phyloP scores from a whole-genome alignment of 64 coral and sea anemone genomes.

The Pocillopora damicornis region DNA sequence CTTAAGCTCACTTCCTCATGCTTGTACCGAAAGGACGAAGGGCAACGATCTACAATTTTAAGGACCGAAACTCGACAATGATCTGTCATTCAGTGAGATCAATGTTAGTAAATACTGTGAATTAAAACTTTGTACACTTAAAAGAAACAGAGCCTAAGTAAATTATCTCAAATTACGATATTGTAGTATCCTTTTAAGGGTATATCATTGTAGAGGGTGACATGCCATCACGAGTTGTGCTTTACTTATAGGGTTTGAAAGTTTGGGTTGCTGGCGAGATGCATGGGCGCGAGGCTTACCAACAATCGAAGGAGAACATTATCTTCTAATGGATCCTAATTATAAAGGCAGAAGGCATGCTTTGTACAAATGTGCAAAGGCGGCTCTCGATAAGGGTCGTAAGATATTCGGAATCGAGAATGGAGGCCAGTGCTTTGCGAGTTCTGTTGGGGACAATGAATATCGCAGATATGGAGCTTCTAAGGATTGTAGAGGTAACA shows the following conservation, averaged over 20 bases:
- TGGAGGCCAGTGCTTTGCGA: conserved; percentile 95
- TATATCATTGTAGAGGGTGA: no score
- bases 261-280: conserved; percentile 87
- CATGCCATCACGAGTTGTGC: no score
- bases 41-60: no score
- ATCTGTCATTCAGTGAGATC: no score
- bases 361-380: conserved; percentile 76
- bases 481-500: conserved; percentile 67
- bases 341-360: conserved; percentile 81
- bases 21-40: no score
- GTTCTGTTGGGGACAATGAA: conserved; percentile 5
- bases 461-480: conserved; percentile 72
- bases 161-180: no score
- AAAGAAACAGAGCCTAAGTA: no score
- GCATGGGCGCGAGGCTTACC: conserved; percentile 76
- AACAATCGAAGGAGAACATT: conserved; percentile 64
- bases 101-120: no score
- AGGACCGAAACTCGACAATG: no score
- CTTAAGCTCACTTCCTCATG: no score
- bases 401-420: conserved; percentile 86
- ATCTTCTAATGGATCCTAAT: conserved; percentile 82
- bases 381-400: conserved; percentile 61
- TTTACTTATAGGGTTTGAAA: conserved; percentile 64
- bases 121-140: no score
- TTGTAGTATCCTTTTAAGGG: no score